Conservation (phyloP, 2,888 invertebrate genomes). For the Odontomyia ornata region DNA sequence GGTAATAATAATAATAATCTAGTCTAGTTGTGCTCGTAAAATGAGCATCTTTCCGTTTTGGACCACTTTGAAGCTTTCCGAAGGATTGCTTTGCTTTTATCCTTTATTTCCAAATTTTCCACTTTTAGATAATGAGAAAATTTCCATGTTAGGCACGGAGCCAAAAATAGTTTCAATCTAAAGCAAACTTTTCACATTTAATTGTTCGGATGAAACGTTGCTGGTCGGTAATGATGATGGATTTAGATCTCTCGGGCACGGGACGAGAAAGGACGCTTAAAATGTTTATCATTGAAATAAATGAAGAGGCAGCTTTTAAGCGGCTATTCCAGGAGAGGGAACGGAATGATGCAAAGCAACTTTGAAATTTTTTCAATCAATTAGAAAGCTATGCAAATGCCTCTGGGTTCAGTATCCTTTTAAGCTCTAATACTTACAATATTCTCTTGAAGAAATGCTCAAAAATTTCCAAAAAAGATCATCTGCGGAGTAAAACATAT, state of each 20-base stretch:
- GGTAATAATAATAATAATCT: slow-evolving; percentile 5
- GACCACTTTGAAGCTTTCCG: slow-evolving; percentile 17
- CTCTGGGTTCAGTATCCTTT: no score
- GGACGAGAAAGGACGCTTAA: background rate
- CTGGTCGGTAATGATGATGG: slow-evolving; percentile 12
- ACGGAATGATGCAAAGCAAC: background rate
- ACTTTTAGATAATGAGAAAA: slow-evolving; percentile 26
- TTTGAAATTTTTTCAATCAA: no score
- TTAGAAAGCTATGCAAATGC: no score
- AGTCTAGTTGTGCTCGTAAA: background rate
- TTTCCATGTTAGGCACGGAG: slow-evolving; percentile 27
- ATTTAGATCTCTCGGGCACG: background rate
- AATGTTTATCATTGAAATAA: background rate
- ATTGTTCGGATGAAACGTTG: background rate
- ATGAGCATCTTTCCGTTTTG: slow-evolving; percentile 13
- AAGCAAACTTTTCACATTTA: slow-evolving; percentile 24
- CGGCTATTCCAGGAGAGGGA: no score
- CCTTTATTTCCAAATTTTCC: slow-evolving; percentile 21
- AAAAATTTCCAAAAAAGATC: no score
- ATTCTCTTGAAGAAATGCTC: no score
- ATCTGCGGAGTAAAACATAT: background rate
- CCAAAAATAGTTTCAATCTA: slow-evolving; percentile 34
- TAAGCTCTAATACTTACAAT: no score
- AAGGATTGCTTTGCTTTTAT: slow-evolving; percentile 11
- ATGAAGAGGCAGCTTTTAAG: no score